A percentile compares a stretch with the other conserved stretches of the same genome.
Evolutionary conservation across 2,113 vertebrate genomes (phyloP).

Genomic region (Phylloscopus trochiloides): DNA sequence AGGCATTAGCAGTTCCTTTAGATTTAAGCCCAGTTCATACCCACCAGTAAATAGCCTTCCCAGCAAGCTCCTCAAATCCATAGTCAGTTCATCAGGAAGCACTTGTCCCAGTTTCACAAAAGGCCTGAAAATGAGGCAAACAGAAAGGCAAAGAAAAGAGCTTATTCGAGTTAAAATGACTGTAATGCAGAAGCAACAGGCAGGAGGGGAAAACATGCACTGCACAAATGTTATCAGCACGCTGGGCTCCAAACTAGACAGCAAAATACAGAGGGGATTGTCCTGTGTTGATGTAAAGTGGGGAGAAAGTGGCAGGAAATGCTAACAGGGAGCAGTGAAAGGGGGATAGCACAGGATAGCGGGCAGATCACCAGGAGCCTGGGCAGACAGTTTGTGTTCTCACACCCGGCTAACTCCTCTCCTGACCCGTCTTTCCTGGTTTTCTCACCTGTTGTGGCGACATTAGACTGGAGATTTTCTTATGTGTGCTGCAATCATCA

Average conservation of each 20-base stretch:
- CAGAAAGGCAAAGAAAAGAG: not conserved
- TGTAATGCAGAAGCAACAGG: not conserved
- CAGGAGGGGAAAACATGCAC: not conserved
- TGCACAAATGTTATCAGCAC: not conserved
- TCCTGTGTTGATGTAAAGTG: not conserved
- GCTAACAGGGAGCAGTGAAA: not conserved
- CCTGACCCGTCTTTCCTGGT: not conserved
- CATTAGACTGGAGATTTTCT: not conserved
- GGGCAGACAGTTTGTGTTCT: not conserved
- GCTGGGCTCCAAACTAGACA: not conserved
- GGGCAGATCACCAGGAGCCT: not conserved
- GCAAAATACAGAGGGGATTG: not conserved
- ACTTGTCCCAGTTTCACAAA: slow-evolving; percentile 51
- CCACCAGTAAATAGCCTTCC: slow-evolving; percentile 38
- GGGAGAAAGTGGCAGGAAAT: not conserved
- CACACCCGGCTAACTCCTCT: not conserved
- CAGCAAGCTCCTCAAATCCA: slow-evolving; percentile 21
- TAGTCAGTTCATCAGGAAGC: not conserved
- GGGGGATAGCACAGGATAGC: not conserved
- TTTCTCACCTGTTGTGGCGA: not conserved
- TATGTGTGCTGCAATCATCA: not conserved
- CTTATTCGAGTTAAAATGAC: not conserved
- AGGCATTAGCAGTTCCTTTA: slow-evolving; percentile 39
- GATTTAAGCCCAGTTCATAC: slow-evolving; percentile 23
- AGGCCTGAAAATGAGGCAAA: slow-evolving; percentile 31